Base-by-base conservation (phyloP, 1,140 invertebrate species). In the Venturia canescens region DNA sequence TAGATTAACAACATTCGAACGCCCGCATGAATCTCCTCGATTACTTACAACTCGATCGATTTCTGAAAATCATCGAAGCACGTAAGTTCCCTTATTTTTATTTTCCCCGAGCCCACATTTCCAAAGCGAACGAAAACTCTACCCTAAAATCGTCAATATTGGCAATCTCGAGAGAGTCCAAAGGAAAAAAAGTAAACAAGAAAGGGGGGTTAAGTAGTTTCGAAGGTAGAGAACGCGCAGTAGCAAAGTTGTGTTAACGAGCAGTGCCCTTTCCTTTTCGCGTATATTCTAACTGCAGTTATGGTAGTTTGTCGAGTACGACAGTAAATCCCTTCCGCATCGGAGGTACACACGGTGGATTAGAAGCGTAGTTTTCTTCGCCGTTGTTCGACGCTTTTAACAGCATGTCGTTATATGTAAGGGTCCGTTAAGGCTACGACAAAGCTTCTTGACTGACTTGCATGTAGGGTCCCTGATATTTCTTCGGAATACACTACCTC, bases 181-280 rank as follows among this genome's bases (percentile, higher is more conserved):
- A 50, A n/a, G n/a, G n/a, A 48, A 38, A 72, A 26, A 48, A n/a
- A 27, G 57, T 15, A 57, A 57, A 21, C 21, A 26, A 57, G 71
- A 26, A 57, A 23, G 31, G 21, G 53, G 53, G n/a, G n/a, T n/a
- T 50, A 23, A 72, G n/a, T 34, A 48, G 34, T 44, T 23, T 15
- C 23, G 3, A 31, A 31, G 4, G 3, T 23, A 44, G 38, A 11
- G 38, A 50, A 18, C 23, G 1, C 13, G 71, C 71, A 48, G 71
- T 74, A 74, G 71, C 48, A 23, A 26, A 74, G 71, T 74, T 74
- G 23, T 74, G 71, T 74, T 57, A 74, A 74, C 71, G 71, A 74
- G 44, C 71, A 15, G 70, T 57, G 48, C 71, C 71, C 71, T 74
- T 74, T 74, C 71, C 71, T 57, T 57, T 48, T 74, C 71, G 18